Conservation (phyloP, 2,113 vertebrate genomes). For the Fregetta grallaria region DNA sequence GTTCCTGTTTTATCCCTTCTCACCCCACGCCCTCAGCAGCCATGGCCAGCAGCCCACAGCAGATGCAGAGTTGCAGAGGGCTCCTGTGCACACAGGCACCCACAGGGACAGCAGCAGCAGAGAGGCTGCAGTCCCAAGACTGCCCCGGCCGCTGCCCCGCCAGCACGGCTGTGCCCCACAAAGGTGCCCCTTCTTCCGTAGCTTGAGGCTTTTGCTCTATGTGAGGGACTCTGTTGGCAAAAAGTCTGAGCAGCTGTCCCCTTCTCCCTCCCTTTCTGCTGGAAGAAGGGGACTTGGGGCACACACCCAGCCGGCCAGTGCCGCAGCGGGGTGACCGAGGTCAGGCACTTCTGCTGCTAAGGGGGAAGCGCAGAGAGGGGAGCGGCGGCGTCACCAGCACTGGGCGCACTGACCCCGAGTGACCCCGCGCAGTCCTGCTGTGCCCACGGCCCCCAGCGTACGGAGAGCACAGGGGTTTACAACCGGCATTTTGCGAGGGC, state of each 20-base stretch:
- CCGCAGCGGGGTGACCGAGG: neutral
- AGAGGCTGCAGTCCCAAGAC: neutral
- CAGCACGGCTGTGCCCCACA: accelerated
- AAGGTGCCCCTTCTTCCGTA: neutral
- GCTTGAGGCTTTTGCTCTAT: neutral
- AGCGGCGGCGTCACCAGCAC: neutral
- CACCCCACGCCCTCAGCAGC: neutral
- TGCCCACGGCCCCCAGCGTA: neutral
- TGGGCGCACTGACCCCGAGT: neutral
- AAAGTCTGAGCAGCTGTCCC: neutral
- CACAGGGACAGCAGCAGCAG: neutral
- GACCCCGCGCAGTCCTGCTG: neutral
- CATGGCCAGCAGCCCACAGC: neutral
- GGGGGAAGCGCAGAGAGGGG: neutral
- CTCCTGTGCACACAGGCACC: no score
- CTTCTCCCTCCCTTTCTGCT: neutral
- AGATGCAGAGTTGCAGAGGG: neutral
- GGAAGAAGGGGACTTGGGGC: neutral
- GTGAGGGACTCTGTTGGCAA: accelerated
- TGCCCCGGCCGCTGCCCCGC: accelerated
- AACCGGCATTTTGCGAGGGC: accelerated
- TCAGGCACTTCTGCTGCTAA: neutral
- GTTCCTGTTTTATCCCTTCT: neutral
- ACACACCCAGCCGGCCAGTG: accelerated
- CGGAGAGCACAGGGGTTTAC: no score